These are phyloP conservation scores for Palythoa caribaeorum DNA, from an alignment of 92 coral and sea anemone genomes.

Conservation along the genomic window DNA sequence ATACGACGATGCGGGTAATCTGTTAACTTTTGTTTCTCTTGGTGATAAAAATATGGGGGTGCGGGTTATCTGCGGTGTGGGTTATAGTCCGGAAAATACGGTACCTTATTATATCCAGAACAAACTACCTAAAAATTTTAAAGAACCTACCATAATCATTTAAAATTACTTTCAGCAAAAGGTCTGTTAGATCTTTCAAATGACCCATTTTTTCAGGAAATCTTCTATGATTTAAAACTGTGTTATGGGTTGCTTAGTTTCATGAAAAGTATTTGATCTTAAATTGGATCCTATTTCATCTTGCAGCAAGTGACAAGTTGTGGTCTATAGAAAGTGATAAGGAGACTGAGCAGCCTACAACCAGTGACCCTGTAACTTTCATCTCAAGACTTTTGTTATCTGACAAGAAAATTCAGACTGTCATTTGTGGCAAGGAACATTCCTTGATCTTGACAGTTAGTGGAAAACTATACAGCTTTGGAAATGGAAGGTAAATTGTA, in stretches of 20 bases:
- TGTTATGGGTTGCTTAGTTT: neutral
- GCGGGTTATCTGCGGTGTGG: no score
- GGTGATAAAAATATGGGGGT: no score
- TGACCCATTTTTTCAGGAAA: no score
- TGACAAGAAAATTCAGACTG: slow-evolving; percentile 56
- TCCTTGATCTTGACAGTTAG: slow-evolving; percentile 69
- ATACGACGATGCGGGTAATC: no score
- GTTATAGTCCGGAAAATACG: no score
- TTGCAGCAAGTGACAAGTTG: slow-evolving; percentile 20
- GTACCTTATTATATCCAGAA: no score
- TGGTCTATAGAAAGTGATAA: slow-evolving; percentile 4
- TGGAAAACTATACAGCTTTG: slow-evolving; percentile 87
- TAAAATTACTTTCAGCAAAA: no score
- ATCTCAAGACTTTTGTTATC: slow-evolving; percentile 51
- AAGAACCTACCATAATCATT: no score
- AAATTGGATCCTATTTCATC: neutral
- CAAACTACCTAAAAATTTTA: no score
- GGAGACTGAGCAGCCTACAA: slow-evolving; percentile 1
- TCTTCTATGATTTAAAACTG: neutral
- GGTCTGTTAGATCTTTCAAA: no score
- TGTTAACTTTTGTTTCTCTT: no score
- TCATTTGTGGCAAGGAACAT: slow-evolving; percentile 97
- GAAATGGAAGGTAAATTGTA: slow-evolving; percentile 85
- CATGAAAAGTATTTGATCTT: neutral
- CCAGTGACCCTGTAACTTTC: neutral